These are phyloP conservation scores for Pygoscelis adeliae DNA, from an alignment of 2,113 vertebrate genomes.

Conservation along the genomic window DNA sequence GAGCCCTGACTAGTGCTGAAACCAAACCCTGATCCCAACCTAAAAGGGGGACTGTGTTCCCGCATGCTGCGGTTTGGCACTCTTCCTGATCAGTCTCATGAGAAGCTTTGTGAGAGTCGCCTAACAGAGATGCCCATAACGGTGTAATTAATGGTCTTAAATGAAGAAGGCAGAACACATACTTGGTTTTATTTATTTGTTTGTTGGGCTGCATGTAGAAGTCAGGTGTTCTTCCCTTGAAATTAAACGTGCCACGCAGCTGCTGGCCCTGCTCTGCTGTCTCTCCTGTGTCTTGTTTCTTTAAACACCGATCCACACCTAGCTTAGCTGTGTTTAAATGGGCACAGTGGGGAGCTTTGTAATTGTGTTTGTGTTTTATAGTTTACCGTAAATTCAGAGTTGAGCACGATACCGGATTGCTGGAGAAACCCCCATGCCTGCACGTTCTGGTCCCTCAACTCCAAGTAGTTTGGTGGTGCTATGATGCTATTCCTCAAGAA, in stretches of 20 bases:
- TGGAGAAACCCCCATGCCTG: not conserved
- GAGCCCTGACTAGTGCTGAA: not conserved
- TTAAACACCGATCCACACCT: not conserved
- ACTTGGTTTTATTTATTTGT: not conserved
- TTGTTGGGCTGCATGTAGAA: not conserved
- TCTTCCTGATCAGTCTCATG: not conserved
- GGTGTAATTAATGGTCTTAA: not conserved
- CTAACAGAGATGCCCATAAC: not conserved
- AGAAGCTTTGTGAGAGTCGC: not conserved
- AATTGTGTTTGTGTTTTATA: conserved; percentile 1
- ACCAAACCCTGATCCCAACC: not conserved
- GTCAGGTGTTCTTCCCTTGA: not conserved
- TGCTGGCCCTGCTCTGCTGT: not conserved
- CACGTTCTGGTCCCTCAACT: not conserved
- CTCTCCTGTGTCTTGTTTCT: not conserved
- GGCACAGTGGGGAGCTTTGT: not conserved
- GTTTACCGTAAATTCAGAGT: not conserved
- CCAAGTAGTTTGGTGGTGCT: not conserved
- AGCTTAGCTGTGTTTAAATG: not conserved
- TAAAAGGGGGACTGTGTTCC: not conserved
- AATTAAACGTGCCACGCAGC: not conserved
- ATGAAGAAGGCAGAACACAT: not conserved
- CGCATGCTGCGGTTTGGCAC: not conserved
- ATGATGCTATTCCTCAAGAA: not conserved
- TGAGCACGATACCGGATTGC: not conserved